phyloP scores from a whole-genome alignment of 2,888 invertebrate species.

The Mamestra brassicae region DNA sequence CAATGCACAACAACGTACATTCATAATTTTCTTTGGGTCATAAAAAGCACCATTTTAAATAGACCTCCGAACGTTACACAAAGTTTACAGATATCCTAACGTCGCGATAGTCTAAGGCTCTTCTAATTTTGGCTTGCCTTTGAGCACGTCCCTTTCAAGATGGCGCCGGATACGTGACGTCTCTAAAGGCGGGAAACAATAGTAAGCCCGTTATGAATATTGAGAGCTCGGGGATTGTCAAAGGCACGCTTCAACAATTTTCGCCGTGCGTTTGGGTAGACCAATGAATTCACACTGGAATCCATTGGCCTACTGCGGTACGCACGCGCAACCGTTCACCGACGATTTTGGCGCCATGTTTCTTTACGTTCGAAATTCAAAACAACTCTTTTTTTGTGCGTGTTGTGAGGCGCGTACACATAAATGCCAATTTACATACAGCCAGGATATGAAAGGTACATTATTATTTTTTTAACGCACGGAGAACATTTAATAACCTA shows the following conservation, averaged over 20 bases:
- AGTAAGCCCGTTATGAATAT: slow-evolving; percentile 87
- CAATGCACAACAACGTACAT: slow-evolving; percentile 79
- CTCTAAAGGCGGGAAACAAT: slow-evolving; percentile 87
- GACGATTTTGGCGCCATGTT: slow-evolving; percentile 73
- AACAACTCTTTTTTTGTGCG: slow-evolving; percentile 71
- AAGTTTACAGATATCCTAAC: slow-evolving; percentile 57
- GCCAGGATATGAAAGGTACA: slow-evolving; percentile 47
- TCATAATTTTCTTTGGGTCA: slow-evolving; percentile 89
- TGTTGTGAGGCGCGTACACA: slow-evolving; percentile 42
- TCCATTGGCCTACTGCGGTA: slow-evolving; percentile 78
- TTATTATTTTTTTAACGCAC: slow-evolving; percentile 42
- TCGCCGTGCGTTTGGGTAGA: slow-evolving; percentile 75
- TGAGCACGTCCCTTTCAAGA: slow-evolving; percentile 86
- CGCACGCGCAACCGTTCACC: slow-evolving; percentile 68
- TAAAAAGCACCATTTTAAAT: slow-evolving; percentile 77
- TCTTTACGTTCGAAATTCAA: slow-evolving; percentile 75
- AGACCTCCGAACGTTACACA: slow-evolving; percentile 73
- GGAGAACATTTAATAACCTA: background rate
- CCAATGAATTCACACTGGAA: slow-evolving; percentile 76
- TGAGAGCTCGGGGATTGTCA: slow-evolving; percentile 82
- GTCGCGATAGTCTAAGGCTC: slow-evolving; percentile 73
- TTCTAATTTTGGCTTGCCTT: slow-evolving; percentile 77
- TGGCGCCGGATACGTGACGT: slow-evolving; percentile 88
- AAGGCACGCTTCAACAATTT: slow-evolving; percentile 80
- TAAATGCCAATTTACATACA: slow-evolving; percentile 51